These are phyloP conservation scores for Altica lythri DNA, from an alignment of 2,888 invertebrate genomes.

Conservation along the genomic window DNA sequence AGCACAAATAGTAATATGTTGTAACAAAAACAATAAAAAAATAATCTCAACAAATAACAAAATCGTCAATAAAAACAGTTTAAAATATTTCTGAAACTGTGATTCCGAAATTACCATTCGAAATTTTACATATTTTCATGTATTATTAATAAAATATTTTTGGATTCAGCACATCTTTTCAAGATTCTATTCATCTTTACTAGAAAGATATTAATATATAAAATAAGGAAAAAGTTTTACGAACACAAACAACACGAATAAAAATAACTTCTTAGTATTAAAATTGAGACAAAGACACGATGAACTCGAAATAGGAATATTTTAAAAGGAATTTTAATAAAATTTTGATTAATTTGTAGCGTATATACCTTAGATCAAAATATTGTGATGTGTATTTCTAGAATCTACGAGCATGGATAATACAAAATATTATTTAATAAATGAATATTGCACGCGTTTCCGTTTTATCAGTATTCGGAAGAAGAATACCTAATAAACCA, in stretches of 20 bases:
- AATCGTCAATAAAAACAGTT: not conserved
- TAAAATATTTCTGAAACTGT: not conserved
- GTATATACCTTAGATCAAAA: slow-evolving; percentile 4
- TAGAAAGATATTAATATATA: too few species aligned
- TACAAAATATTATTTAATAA: slow-evolving; percentile 28
- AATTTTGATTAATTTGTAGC: not conserved
- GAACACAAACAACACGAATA: too few species aligned
- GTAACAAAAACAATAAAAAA: slow-evolving; percentile 5
- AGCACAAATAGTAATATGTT: slow-evolving; percentile 10
- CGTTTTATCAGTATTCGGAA: slow-evolving; percentile 27
- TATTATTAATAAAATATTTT: not conserved
- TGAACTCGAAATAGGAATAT: too few species aligned
- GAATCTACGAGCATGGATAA: slow-evolving; percentile 22
- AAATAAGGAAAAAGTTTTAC: too few species aligned
- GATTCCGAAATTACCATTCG: too few species aligned
- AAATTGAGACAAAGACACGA: too few species aligned
- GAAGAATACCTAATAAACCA: slow-evolving; percentile 21
- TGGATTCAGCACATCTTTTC: too few species aligned
- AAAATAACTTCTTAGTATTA: too few species aligned
- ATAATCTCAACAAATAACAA: not conserved
- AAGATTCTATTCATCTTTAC: not conserved
- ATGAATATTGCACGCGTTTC: slow-evolving; percentile 42
- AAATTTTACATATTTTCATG: too few species aligned
- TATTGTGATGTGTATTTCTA: slow-evolving; percentile 23
- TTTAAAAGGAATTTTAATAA: not conserved